Evolutionary conservation across 2,113 vertebrate genomes (phyloP).

Genomic region (Erythrocercus mccallii): DNA sequence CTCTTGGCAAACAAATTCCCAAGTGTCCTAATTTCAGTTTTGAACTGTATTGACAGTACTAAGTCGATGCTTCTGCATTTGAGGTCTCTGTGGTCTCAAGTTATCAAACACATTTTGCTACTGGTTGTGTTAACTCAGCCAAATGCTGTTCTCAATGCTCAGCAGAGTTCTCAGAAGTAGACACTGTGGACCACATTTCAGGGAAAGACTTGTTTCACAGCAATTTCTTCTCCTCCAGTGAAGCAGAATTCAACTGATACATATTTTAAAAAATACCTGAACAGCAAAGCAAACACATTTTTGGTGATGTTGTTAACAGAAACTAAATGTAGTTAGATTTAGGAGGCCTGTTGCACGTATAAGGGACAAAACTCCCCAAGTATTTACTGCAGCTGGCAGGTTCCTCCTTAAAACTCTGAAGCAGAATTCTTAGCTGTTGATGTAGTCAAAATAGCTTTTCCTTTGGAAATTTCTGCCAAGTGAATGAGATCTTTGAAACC

Average conservation of each 20-base stretch:
- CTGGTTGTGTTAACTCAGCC: neutral
- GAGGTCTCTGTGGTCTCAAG: neutral
- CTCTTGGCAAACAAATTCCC: neutral
- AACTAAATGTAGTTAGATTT: neutral
- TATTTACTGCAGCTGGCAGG: neutral
- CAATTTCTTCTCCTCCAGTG: neutral
- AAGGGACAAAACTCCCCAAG: neutral
- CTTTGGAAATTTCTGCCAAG: neutral
- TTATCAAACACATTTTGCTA: neutral
- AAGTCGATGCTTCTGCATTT: neutral
- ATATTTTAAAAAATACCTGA: neutral
- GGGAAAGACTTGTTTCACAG: neutral
- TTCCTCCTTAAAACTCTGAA: neutral
- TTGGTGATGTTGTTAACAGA: neutral
- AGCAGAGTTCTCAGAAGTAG: neutral
- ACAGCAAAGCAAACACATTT: neutral
- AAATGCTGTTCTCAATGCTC: neutral
- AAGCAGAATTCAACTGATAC: neutral
- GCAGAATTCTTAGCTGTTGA: slow-evolving; percentile 34
- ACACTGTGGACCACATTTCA: neutral
- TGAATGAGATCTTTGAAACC: neutral
- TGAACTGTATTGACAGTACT: neutral
- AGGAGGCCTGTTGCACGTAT: neutral
- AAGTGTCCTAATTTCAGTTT: neutral
- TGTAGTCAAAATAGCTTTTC: slow-evolving; percentile 6